Evolutionary conservation across 2,113 vertebrate species (phyloP).

Genomic region (Cricetomys ansorgei): DNA sequence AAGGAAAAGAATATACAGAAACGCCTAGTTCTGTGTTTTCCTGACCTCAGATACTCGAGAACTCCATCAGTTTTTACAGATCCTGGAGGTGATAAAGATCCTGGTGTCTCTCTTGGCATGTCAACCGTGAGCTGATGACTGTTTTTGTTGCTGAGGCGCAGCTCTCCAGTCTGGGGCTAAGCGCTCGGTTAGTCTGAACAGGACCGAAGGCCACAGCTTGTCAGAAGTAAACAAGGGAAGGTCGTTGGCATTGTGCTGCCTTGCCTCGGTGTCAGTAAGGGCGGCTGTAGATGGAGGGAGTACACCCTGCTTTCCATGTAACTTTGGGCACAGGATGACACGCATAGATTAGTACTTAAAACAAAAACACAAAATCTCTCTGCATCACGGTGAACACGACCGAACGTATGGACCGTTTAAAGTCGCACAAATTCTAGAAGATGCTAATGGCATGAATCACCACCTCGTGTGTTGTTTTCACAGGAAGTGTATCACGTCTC

Average conservation of each 20-base stretch:
- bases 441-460: conserved; percentile 70
- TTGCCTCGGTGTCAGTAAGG: not conserved
- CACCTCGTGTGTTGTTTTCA: conserved; percentile 67
- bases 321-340: conserved; percentile 7
- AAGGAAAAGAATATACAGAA: not conserved
- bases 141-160: not conserved
- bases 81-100: not conserved
- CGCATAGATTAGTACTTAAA: conserved; percentile 45
- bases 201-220: not conserved
- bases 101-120: not conserved
- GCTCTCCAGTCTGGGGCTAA: not conserved
- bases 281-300: not conserved
- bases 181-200: not conserved
- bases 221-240: not conserved
- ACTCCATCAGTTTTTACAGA: not conserved
- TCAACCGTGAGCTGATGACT: not conserved
- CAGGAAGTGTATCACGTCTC: conserved; percentile 80
- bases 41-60: not conserved
- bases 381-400: not conserved
- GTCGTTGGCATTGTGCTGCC: not conserved
- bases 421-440: not conserved
- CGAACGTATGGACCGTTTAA: not conserved
- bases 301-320: not conserved
- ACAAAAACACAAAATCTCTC: not conserved
- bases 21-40: not conserved